Percentiles rank a stretch among this genome's conserved stretches.
These are phyloP conservation scores for Poecilus cupreus DNA, from an alignment of 2,888 invertebrate genomes.

Conservation along the genomic window DNA sequence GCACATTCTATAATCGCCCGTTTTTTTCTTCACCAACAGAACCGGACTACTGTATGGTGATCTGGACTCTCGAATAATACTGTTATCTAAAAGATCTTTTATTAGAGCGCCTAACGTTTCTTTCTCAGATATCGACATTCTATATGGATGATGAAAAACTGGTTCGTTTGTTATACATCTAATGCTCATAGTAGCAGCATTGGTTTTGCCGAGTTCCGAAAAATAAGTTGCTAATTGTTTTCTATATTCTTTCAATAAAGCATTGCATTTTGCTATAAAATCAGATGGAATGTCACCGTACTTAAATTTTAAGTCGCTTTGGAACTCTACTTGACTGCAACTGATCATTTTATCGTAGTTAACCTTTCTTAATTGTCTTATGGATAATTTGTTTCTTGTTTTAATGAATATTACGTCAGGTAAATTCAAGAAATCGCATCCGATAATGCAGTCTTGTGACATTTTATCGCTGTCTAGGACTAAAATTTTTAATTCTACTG, in stretches of 20 bases:
- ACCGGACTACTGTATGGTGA: constrained; percentile 64
- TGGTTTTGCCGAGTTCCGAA: constrained; percentile 55
- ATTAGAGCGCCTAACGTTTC: constrained; percentile 61
- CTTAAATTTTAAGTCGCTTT: not conserved
- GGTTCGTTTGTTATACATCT: constrained; percentile 48
- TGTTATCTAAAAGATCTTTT: constrained; percentile 59
- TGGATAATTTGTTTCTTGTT: not conserved
- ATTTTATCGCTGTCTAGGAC: not conserved
- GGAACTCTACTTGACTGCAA: not conserved
- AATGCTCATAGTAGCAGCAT: constrained; percentile 60
- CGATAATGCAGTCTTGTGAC: not conserved
- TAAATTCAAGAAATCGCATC: not conserved
- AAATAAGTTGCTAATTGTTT: not conserved
- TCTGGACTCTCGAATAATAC: constrained; percentile 63
- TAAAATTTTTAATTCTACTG: not conserved
- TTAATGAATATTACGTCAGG: not conserved
- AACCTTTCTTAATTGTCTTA: not conserved
- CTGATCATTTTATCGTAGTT: not conserved
- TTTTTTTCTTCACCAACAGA: no score
- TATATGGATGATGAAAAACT: constrained; percentile 62
- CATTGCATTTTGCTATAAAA: not conserved
- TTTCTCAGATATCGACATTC: constrained; percentile 62
- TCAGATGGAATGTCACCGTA: not conserved
- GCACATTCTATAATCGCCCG: constrained; percentile 62
- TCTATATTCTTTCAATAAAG: not conserved